phyloP scores from a whole-genome alignment of 2,888 invertebrate species.

The Lochmaea capreae region DNA sequence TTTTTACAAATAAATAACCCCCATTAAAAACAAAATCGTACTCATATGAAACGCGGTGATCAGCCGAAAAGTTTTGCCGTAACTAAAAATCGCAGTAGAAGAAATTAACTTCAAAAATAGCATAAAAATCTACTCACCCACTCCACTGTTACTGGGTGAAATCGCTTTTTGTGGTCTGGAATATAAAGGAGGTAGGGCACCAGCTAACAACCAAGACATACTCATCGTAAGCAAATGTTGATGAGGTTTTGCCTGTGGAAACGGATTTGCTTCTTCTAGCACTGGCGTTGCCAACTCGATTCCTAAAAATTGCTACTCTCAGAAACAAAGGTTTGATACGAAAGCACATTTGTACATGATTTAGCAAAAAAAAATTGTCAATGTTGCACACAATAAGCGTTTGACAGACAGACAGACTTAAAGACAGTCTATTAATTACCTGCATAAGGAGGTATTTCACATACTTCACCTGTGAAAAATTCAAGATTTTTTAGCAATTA shows the following conservation, averaged over 20 bases:
- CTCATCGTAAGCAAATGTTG: conserved; percentile 63
- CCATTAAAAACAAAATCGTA: too few species aligned
- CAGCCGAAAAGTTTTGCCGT: too few species aligned
- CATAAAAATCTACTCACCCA: conserved; percentile 52
- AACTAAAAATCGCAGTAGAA: too few species aligned
- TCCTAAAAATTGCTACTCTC: conserved; percentile 51
- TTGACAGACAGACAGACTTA: conserved; percentile 17
- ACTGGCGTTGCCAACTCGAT: conserved; percentile 83
- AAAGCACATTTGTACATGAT: too few species aligned
- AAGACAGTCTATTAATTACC: conserved; percentile 41
- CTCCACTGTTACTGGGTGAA: conserved; percentile 62
- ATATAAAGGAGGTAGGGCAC: conserved; percentile 62
- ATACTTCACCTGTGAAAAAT: conserved; percentile 44
- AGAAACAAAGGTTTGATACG: too few species aligned
- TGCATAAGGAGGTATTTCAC: conserved; percentile 40
- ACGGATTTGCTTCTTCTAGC: conserved; percentile 70
- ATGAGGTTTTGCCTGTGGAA: conserved; percentile 58
- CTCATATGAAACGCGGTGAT: too few species aligned
- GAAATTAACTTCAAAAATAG: too few species aligned
- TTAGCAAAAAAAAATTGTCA: neutral
- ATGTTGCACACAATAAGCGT: conserved; percentile 7
- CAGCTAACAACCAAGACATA: conserved; percentile 64
- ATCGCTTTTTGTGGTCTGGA: conserved; percentile 62
- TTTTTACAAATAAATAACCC: too few species aligned
- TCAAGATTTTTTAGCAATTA: conserved; percentile 17